A percentile compares a stretch with the other conserved stretches of the same genome.
Conservation (phyloP, 1,140 invertebrate species). For the Ptiloglossa arizonensis region DNA sequence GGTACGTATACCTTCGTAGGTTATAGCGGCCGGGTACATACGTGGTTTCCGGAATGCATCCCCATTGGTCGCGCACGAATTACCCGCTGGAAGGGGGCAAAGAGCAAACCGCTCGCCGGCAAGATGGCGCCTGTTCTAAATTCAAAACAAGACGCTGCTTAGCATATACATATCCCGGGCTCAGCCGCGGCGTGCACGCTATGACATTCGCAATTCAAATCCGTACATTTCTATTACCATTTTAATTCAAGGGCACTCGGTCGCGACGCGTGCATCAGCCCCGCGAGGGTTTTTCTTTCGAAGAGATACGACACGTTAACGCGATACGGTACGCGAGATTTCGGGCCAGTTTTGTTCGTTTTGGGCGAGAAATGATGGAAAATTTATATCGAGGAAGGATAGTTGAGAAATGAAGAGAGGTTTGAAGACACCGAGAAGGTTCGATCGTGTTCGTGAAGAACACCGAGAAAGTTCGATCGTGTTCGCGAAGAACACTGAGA, state of each 20-base stretch:
- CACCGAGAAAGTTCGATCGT: too few species aligned
- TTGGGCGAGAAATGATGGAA: too few species aligned
- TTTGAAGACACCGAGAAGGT: too few species aligned
- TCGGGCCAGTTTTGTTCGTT: neutral
- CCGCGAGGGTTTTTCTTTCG: constrained; percentile 7
- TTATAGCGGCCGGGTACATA: constrained; percentile 56
- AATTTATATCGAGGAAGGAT: too few species aligned
- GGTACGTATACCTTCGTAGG: constrained; percentile 53
- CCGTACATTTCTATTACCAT: constrained; percentile 81
- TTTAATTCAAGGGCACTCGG: constrained; percentile 71
- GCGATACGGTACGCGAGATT: neutral
- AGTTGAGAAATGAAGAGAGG: too few species aligned
- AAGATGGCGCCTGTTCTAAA: constrained; percentile 81
- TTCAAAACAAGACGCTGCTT: constrained; percentile 81
- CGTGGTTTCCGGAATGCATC: constrained; percentile 73
- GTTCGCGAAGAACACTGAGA: too few species aligned
- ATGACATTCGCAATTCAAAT: constrained; percentile 82
- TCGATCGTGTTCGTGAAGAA: too few species aligned
- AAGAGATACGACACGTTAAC: neutral
- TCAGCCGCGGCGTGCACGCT: constrained; percentile 74
- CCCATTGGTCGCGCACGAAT: constrained; percentile 75
- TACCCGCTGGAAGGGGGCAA: constrained; percentile 74
- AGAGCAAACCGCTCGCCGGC: constrained; percentile 77
- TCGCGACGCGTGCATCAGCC: constrained; percentile 51
- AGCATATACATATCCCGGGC: constrained; percentile 79